A percentile compares a stretch with the other conserved stretches of the same genome.
These are phyloP conservation scores for Whitmania pigra DNA, from an alignment of 1,140 invertebrate genomes.

Conservation along the genomic window DNA sequence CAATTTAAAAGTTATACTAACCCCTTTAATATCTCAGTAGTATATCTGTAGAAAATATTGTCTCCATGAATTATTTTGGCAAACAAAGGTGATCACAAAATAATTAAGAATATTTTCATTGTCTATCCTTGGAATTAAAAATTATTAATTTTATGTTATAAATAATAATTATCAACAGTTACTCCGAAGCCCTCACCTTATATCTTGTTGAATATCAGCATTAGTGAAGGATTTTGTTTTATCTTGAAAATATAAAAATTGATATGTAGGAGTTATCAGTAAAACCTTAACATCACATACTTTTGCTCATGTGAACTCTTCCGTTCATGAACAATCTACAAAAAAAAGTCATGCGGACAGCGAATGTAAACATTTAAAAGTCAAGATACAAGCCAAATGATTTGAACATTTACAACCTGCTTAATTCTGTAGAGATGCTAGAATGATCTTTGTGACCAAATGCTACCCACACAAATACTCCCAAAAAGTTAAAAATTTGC, in stretches of 20 bases:
- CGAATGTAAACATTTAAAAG: background rate
- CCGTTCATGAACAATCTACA: constrained; percentile 1
- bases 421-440: background rate
- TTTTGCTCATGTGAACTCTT: background rate
- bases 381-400: background rate
- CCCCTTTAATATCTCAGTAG: background rate
- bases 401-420: background rate
- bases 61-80: background rate
- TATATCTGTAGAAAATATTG: background rate
- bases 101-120: background rate
- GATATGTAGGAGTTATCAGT: background rate
- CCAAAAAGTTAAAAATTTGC: background rate
- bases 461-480: background rate
- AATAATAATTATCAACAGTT: too few relatives aligned
- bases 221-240: too few relatives aligned
- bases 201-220: too few relatives aligned
- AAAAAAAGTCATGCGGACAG: background rate
- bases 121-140: background rate
- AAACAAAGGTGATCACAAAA: background rate
- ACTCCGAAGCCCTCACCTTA: too few relatives aligned
- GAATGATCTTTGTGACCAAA: background rate
- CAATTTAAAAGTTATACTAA: background rate
- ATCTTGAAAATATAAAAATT: background rate
- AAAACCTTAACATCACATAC: background rate
- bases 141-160: too few relatives aligned